Evolutionary conservation across 2,888 invertebrate species (phyloP).

Genomic region (Ditylenchus weischeri): DNA sequence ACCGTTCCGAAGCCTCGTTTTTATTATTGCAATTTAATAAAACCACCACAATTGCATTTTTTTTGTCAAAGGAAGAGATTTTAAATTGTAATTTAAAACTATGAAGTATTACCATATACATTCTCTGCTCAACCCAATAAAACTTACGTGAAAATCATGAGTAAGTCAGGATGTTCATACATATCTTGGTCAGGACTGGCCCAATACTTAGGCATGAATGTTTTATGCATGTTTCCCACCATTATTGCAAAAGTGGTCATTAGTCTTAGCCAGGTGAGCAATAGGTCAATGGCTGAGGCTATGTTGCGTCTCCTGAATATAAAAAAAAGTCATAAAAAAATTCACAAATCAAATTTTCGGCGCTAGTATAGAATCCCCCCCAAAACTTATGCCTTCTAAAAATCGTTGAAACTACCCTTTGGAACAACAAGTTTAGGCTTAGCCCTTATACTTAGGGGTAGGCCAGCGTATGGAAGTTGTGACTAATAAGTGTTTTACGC

Average conservation of each 20-base stretch:
- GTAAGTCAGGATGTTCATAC: conserved; percentile 49
- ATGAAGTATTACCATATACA: no score
- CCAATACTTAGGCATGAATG: conserved; percentile 50
- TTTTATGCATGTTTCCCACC: conserved; percentile 54
- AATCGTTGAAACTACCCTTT: no score
- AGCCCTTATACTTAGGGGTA: no score
- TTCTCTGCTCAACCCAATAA: conserved; percentile 6
- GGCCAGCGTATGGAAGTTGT: no score
- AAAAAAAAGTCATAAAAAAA: conserved; percentile 16
- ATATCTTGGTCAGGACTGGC: conserved; percentile 42
- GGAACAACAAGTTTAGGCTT: no score
- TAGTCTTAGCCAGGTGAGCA: conserved; percentile 44
- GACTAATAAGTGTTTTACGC: no score
- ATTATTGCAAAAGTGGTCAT: conserved; percentile 55
- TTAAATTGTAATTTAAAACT: no score
- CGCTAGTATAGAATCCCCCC: no score
- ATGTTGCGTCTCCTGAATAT: conserved; percentile 45
- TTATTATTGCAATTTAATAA: background rate
- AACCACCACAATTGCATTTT: no score
- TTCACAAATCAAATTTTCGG: no score
- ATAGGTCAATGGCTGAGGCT: conserved; percentile 52
- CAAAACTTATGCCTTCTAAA: conserved; percentile 9
- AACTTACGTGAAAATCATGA: conserved; percentile 47
- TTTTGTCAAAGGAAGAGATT: no score
- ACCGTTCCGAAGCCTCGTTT: no score